These are phyloP conservation scores for Eucidaris tribuloides DNA, from an alignment of 35 echinoderm and acorn worm species.

Conservation along the genomic window DNA sequence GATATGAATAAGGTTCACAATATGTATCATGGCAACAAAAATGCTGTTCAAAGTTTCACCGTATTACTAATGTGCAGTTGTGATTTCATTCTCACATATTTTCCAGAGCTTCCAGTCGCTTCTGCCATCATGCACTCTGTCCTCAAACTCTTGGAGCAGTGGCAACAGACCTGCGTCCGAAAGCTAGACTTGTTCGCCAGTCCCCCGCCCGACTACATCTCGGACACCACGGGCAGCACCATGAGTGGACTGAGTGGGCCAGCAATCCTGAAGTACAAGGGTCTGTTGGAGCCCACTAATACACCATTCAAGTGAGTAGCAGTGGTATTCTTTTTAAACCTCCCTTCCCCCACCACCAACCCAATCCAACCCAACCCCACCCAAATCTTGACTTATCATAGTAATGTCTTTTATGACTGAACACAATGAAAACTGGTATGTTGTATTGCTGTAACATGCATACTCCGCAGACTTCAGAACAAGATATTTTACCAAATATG, in stretches of 20 bases:
- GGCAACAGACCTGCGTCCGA: constrained; percentile 75
- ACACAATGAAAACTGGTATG: neutral
- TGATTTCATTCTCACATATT: neutral
- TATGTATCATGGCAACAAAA: no score
- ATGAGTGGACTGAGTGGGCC: constrained; percentile 61
- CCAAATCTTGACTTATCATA: neutral
- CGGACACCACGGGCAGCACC: constrained; percentile 42
- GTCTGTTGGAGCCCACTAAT: constrained; percentile 85
- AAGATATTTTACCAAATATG: neutral
- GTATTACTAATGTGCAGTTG: no score
- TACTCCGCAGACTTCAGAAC: neutral
- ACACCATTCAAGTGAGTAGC: constrained; percentile 88
- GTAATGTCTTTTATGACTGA: neutral
- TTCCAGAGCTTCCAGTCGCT: constrained; percentile 83
- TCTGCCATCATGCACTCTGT: constrained; percentile 86
- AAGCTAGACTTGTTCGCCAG: constrained; percentile 92
- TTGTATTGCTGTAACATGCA: no score
- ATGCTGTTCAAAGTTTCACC: no score
- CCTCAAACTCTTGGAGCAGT: constrained; percentile 91
- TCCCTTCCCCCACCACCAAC: neutral
- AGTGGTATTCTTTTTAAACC: neutral
- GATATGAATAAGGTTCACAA: no score
- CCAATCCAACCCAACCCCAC: neutral
- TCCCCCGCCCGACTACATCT: constrained; percentile 88
- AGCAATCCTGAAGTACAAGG: constrained; percentile 90